Conservation (phyloP, 2,888 invertebrate species). For the Platycheirus rosarum region DNA sequence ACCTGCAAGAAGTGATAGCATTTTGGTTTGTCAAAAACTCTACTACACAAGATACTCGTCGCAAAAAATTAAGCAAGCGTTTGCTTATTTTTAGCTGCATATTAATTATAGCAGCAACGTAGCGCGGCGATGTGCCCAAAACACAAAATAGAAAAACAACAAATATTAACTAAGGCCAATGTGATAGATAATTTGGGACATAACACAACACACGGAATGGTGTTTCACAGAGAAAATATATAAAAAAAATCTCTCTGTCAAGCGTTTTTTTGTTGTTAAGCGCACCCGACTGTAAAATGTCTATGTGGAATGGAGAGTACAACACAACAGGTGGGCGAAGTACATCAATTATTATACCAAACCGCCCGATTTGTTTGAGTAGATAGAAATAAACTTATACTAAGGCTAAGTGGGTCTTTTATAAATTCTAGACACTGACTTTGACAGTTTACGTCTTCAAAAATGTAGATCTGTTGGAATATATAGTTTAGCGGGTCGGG, state of each 20-base stretch:
- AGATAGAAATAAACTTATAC: constrained; percentile 2
- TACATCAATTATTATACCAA: constrained; percentile 6
- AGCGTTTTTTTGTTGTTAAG: constrained; percentile 26
- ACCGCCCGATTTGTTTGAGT: background rate
- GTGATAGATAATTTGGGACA: constrained; percentile 51
- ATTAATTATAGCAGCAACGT: constrained; percentile 68
- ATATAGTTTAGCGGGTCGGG: background rate
- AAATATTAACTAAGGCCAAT: constrained; percentile 34
- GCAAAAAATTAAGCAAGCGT: constrained; percentile 47
- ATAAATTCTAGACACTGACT: background rate
- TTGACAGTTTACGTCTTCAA: background rate
- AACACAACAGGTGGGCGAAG: constrained; percentile 31
- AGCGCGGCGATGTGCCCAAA: constrained; percentile 24
- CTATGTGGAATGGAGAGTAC: constrained; percentile 9
- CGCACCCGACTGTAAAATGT: constrained; percentile 54
- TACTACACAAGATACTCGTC: constrained; percentile 13
- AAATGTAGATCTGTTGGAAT: constrained; percentile 5
- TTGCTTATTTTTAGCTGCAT: constrained; percentile 72
- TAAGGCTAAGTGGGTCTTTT: background rate
- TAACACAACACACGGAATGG: constrained; percentile 15
- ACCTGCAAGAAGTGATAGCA: constrained; percentile 82
- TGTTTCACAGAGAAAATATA: constrained; percentile 41
- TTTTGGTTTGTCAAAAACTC: constrained; percentile 28
- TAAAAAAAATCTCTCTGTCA: constrained; percentile 19
- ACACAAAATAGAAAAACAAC: constrained; percentile 8